Conservation (phyloP, 1,140 invertebrate species). For the Pararge aegeria region DNA sequence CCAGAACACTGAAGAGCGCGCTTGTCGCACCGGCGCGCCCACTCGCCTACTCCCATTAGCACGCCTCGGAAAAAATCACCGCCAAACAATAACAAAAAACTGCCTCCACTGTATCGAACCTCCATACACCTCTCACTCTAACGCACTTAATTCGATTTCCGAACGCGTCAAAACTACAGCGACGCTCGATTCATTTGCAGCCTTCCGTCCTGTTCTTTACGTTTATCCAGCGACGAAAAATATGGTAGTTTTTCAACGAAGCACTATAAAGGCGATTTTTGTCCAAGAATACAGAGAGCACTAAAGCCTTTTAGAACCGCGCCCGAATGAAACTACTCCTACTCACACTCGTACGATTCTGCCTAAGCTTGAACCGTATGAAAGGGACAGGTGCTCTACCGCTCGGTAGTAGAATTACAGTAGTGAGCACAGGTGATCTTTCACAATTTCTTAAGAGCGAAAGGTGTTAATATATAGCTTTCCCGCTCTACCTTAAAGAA, state of each 20-base stretch:
- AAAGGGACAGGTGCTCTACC: conserved; percentile 78
- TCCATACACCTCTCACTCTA: conserved; percentile 74
- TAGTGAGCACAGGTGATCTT: conserved; percentile 80
- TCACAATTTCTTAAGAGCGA: conserved; percentile 64
- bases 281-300: neutral
- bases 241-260: conserved; percentile 14
- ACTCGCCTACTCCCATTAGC: conserved; percentile 77
- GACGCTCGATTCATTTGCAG: conserved; percentile 67
- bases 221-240: conserved; percentile 20
- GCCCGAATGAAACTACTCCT: conserved; percentile 64
- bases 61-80: conserved; percentile 77
- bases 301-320: conserved; percentile 39
- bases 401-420: conserved; percentile 75
- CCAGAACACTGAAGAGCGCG: conserved; percentile 78
- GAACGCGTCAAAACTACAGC: conserved; percentile 76
- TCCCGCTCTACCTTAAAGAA: conserved; percentile 52
- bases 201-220: conserved; percentile 65
- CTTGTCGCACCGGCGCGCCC: conserved; percentile 72
- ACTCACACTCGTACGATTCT: conserved; percentile 76
- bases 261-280: conserved; percentile 33
- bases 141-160: conserved; percentile 77
- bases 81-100: conserved; percentile 76
- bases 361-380: conserved; percentile 73
- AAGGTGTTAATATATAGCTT: conserved; percentile 68
- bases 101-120: conserved; percentile 64